phyloP scores from a whole-genome alignment of 2,797 vertebrate species.

The Melanotaenia trifasciata region DNA sequence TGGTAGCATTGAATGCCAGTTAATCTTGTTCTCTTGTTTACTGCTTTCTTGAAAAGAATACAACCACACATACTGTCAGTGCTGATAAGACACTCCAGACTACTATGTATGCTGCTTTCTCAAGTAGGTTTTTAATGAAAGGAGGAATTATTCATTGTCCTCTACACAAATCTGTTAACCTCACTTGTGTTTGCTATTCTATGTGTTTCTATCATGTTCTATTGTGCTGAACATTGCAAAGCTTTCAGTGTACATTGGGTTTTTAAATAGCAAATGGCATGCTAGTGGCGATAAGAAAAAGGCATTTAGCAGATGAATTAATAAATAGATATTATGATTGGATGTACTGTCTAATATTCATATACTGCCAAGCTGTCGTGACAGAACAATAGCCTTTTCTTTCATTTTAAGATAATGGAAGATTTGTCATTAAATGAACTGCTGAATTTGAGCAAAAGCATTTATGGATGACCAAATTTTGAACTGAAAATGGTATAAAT shows the following conservation, averaged over 20 bases:
- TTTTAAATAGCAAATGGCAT: slow-evolving; percentile 65
- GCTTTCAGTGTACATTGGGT: slow-evolving; percentile 35
- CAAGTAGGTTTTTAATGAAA: slow-evolving; percentile 57
- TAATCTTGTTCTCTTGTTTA: slow-evolving; percentile 18
- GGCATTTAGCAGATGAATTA: slow-evolving; percentile 64
- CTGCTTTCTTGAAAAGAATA: slow-evolving; percentile 51
- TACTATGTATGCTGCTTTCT: slow-evolving; percentile 40
- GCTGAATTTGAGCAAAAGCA: not conserved
- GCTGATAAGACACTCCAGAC: slow-evolving; percentile 69
- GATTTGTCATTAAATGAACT: not conserved
- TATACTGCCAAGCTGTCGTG: slow-evolving; percentile 38
- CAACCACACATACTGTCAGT: slow-evolving; percentile 52
- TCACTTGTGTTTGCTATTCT: slow-evolving; percentile 50
- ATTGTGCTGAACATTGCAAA: slow-evolving; percentile 58
- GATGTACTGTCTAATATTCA: slow-evolving; percentile 60
- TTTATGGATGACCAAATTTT: not conserved
- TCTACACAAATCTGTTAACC: slow-evolving; percentile 61
- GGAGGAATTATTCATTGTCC: slow-evolving; percentile 58
- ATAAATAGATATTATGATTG: slow-evolving; percentile 61
- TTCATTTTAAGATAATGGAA: not conserved
- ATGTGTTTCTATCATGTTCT: slow-evolving; percentile 60
- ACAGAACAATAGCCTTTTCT: slow-evolving; percentile 7
- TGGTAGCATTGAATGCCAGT: not conserved
- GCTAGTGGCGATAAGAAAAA: slow-evolving; percentile 66
- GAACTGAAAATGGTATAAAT: not conserved